Percentiles rank a stretch among this genome's conserved stretches.
phyloP scores from a whole-genome alignment of 2,113 vertebrate genomes.

The Aspiorhynchus laticeps region DNA sequence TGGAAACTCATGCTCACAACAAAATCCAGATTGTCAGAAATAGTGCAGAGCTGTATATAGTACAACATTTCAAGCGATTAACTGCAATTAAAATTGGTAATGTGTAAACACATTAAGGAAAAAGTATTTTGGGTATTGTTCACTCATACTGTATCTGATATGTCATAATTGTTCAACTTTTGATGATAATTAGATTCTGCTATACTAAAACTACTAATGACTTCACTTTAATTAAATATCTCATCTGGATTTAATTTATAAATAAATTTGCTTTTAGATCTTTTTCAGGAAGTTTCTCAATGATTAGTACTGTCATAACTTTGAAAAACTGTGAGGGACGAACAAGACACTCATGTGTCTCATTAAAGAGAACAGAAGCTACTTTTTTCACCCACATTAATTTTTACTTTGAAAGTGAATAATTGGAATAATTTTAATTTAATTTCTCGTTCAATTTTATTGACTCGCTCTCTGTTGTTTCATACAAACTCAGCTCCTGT shows the following conservation, averaged over 20 bases:
- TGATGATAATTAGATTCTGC: constrained; percentile 4
- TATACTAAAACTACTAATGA: neutral
- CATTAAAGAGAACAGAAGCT: neutral
- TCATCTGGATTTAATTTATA: neutral
- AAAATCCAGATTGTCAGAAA: neutral
- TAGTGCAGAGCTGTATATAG: neutral
- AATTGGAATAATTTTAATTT: neutral
- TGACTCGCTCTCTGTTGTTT: neutral
- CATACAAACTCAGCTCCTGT: neutral
- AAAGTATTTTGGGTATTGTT: neutral
- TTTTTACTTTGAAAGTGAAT: neutral
- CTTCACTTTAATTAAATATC: neutral
- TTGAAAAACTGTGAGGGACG: neutral
- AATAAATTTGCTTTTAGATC: neutral
- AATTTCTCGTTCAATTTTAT: no score
- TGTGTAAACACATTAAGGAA: neutral
- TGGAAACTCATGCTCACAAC: neutral
- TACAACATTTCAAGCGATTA: neutral
- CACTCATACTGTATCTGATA: neutral
- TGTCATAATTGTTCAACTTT: neutral
- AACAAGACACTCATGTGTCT: neutral
- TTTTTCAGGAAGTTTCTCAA: neutral
- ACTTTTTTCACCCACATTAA: neutral
- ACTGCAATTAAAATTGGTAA: neutral
- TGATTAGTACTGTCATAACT: neutral